phyloP scores from a whole-genome alignment of 2,888 invertebrate species.

The Callinectes sapidus region DNA sequence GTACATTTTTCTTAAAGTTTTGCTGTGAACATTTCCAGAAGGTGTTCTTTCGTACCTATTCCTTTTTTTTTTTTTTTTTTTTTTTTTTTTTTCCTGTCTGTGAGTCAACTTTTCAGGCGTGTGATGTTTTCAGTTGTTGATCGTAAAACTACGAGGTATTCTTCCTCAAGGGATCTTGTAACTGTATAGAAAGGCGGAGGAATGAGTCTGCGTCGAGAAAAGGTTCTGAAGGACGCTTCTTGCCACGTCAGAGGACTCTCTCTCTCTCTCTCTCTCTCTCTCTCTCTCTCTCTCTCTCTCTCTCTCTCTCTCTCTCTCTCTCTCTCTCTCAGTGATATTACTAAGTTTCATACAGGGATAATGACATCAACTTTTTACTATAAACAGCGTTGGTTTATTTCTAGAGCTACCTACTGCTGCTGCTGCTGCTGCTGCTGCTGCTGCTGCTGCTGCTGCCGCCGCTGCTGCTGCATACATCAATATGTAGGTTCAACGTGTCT shows the following conservation, averaged over 20 bases:
- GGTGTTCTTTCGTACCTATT: background rate
- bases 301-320: background rate
- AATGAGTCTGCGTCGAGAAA: background rate
- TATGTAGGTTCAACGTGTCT: slow-evolving; percentile 62
- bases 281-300: background rate
- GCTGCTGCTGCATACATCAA: slow-evolving; percentile 52
- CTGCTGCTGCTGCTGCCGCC: slow-evolving; percentile 34
- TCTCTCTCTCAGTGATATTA: background rate
- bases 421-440: slow-evolving; percentile 51
- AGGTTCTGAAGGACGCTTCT: background rate
- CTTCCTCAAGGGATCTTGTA: background rate
- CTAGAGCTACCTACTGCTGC: slow-evolving; percentile 58
- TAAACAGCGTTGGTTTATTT: slow-evolving; percentile 66
- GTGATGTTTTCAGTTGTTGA: background rate
- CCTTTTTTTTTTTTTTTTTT: background rate
- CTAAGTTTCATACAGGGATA: slow-evolving; percentile 26
- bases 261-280: background rate
- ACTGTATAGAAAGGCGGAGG: background rate
- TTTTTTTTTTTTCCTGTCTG: background rate
- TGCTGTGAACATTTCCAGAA: slow-evolving; percentile 28
- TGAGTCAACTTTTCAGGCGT: background rate
- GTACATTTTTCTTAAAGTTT: background rate
- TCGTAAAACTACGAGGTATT: background rate
- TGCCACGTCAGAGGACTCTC: background rate
- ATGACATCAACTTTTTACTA: slow-evolving; percentile 49